Conservation (phyloP, 2,797 vertebrate species). For the Ctenopoma kingsleyae region DNA sequence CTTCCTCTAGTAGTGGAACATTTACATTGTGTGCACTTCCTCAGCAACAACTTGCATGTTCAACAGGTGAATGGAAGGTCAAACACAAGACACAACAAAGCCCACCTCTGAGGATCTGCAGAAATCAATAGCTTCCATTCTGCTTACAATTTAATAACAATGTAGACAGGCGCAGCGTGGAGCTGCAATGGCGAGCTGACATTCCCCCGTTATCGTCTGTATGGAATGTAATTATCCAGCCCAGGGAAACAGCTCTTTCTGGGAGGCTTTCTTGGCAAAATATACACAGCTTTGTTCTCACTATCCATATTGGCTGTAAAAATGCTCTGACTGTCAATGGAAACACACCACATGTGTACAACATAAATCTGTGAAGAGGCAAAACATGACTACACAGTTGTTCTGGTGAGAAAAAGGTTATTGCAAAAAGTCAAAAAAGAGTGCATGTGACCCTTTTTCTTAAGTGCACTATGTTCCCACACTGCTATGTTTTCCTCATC, state of each 20-base stretch:
- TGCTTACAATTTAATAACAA: slow-evolving; percentile 70
- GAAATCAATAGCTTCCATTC: slow-evolving; percentile 62
- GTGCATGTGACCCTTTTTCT: neutral
- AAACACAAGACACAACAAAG: slow-evolving; percentile 55
- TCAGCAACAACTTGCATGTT: slow-evolving; percentile 30
- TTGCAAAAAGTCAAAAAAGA: neutral
- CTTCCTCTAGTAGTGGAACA: slow-evolving; percentile 9
- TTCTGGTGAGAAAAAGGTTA: neutral
- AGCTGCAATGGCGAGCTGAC: slow-evolving; percentile 62
- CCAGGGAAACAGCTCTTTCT: slow-evolving; percentile 58
- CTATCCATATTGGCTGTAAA: slow-evolving; percentile 30
- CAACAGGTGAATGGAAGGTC: slow-evolving; percentile 57
- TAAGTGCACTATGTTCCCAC: no score
- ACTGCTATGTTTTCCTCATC: neutral
- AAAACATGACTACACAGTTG: neutral
- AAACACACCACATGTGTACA: neutral
- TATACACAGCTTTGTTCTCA: slow-evolving; percentile 64
- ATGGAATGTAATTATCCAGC: slow-evolving; percentile 83
- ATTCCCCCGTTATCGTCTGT: slow-evolving; percentile 82
- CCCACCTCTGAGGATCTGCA: slow-evolving; percentile 33
- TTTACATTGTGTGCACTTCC: slow-evolving; percentile 22
- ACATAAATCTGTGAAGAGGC: neutral
- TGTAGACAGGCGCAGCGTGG: slow-evolving; percentile 56
- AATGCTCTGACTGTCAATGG: slow-evolving; percentile 26
- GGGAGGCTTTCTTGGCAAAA: slow-evolving; percentile 59